Conservation (phyloP, 1,140 invertebrate species). For the Scaptomyza montana region DNA sequence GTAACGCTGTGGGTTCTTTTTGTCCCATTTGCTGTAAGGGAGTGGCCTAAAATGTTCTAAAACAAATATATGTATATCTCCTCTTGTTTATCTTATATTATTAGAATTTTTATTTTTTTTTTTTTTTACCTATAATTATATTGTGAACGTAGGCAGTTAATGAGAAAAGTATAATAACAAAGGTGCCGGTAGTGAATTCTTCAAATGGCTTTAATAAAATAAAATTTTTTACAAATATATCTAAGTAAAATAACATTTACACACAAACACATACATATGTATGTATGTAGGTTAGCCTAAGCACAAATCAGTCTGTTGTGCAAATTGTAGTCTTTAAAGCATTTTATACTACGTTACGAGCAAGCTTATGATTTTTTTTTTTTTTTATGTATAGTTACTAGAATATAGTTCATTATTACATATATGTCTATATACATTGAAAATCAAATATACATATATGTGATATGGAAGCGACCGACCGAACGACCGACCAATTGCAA, state of each 20-base stretch:
- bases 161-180: slow-evolving; percentile 30
- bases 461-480: slow-evolving; percentile 69
- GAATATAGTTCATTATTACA: background rate
- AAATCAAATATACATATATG: slow-evolving; percentile 35
- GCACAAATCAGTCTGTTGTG: slow-evolving; percentile 32
- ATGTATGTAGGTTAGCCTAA: slow-evolving; percentile 26
- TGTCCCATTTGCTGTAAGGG: too few species aligned
- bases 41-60: too few species aligned
- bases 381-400: slow-evolving; percentile 15
- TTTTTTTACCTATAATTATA: too few species aligned
- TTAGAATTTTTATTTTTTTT: slow-evolving; percentile 18
- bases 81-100: background rate
- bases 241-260: slow-evolving; percentile 14
- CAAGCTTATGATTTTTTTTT: slow-evolving; percentile 53
- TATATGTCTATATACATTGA: slow-evolving; percentile 18
- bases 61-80: background rate
- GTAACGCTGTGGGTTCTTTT: too few species aligned
- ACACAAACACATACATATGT: slow-evolving; percentile 26
- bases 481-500: slow-evolving; percentile 80
- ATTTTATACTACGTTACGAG: slow-evolving; percentile 33
- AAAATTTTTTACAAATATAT: slow-evolving; percentile 51
- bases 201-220: slow-evolving; percentile 81
- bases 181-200: slow-evolving; percentile 78
- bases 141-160: slow-evolving; percentile 1
- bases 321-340: slow-evolving; percentile 48